A percentile compares a stretch with the other conserved stretches of the same genome.
Evolutionary conservation across 2,113 vertebrate genomes (phyloP).

Genomic region (Oxygymnocypris stewartii): DNA sequence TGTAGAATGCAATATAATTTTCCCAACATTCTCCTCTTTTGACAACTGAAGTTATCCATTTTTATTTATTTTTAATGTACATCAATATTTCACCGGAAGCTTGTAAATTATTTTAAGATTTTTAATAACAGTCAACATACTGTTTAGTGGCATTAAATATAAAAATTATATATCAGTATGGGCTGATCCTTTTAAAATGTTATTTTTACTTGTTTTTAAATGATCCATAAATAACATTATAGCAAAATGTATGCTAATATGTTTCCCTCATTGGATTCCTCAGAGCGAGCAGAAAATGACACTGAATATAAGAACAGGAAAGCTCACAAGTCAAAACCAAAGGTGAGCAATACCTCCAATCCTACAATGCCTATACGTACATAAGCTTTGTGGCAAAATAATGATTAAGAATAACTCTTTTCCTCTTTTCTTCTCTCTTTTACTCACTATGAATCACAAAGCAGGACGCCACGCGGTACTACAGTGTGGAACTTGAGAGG

Average conservation of each 20-base stretch:
- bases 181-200: too few species aligned
- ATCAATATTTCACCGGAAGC: not conserved
- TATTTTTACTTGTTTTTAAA: not conserved
- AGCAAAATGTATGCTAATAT: not conserved
- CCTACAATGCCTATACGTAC: not conserved
- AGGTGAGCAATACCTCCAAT: constrained; percentile 65
- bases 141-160: not conserved
- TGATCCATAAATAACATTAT: not conserved
- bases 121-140: not conserved
- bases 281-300: constrained; percentile 72
- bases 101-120: not conserved
- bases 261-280: constrained; percentile 61
- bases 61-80: too few species aligned
- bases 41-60: not conserved
- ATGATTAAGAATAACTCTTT: not conserved
- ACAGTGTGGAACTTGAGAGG: constrained; percentile 85
- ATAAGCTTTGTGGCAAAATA: not conserved
- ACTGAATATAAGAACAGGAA: constrained; percentile 67
- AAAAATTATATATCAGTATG: too few species aligned
- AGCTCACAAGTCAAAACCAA: constrained; percentile 72
- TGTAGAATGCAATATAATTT: too few species aligned
- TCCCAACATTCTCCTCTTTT: too few species aligned
- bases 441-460: not conserved
- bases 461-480: constrained; percentile 52
- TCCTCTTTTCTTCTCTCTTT: not conserved